Evolutionary conservation across 1,140 invertebrate species (phyloP).

Genomic region (Ladona fulva): DNA sequence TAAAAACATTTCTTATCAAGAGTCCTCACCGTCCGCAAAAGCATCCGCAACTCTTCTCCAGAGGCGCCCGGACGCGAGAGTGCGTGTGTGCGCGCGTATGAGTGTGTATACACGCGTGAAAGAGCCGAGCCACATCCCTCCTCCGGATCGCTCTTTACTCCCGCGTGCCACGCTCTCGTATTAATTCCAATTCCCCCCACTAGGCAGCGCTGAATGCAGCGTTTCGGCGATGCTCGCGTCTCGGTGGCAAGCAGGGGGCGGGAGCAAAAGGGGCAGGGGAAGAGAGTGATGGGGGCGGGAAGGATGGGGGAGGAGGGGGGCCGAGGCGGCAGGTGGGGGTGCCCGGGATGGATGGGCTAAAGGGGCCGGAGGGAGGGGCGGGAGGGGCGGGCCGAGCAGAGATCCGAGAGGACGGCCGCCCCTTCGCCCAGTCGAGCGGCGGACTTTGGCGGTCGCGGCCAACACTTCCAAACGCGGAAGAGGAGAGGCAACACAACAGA

Average conservation of each 20-base stretch:
- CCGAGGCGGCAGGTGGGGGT: conserved; percentile 20
- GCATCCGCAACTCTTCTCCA: too few relatives aligned
- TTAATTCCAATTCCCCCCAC: neutral
- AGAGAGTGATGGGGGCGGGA: neutral
- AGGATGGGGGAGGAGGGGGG: conserved; percentile 21
- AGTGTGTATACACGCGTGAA: too few relatives aligned
- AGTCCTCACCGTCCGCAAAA: too few relatives aligned
- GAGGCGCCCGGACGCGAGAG: too few relatives aligned
- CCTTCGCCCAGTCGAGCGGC: neutral
- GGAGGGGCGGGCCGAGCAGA: neutral
- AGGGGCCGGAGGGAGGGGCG: neutral
- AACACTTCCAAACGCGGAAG: neutral
- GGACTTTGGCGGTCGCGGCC: conserved; percentile 3
- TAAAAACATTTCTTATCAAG: too few relatives aligned
- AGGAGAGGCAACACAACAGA: neutral
- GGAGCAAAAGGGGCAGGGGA: conserved; percentile 11
- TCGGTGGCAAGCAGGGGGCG: conserved; percentile 16
- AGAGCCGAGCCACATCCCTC: too few relatives aligned
- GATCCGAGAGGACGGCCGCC: neutral
- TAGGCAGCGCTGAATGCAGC: conserved; percentile 6
- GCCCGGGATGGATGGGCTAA: conserved; percentile 18
- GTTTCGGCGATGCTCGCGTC: conserved; percentile 1
- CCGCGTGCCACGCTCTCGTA: neutral
- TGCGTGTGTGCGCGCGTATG: too few relatives aligned
- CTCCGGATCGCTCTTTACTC: neutral